Conservation (phyloP, 2,797 vertebrate species). For the Rhabdomys pumilio region DNA sequence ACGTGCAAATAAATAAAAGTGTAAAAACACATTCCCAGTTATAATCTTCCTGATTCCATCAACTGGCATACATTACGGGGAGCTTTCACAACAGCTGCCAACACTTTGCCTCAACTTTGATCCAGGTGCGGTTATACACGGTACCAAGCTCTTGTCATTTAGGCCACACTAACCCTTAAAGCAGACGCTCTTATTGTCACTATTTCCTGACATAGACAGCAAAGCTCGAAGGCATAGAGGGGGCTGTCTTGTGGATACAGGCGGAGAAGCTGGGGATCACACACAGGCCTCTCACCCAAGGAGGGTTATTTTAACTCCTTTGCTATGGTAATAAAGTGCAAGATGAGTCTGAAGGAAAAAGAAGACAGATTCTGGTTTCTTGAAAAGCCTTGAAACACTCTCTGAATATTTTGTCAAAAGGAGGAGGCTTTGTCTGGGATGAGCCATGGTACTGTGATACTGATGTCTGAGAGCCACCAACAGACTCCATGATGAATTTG, state of each 20-base stretch:
- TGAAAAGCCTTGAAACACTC: neutral
- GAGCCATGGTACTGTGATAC: neutral
- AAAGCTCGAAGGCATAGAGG: neutral
- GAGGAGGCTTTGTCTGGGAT: neutral
- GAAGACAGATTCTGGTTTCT: conserved; percentile 21
- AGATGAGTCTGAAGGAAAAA: conserved; percentile 1
- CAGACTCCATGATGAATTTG: neutral
- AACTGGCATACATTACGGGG: neutral
- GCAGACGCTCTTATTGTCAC: neutral
- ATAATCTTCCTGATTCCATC: conserved; percentile 38
- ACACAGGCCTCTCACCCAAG: neutral
- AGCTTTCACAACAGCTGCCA: neutral
- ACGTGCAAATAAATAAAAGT: neutral
- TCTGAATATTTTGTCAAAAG: neutral
- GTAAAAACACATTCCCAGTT: neutral
- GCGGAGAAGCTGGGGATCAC: neutral
- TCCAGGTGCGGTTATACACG: neutral
- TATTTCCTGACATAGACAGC: neutral
- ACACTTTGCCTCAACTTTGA: neutral
- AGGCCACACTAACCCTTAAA: neutral
- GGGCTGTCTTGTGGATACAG: neutral
- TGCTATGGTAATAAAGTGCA: neutral
- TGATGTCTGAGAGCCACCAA: neutral
- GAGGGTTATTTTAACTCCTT: neutral
- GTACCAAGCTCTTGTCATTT: neutral